Evolutionary conservation across 2,113 vertebrate species (phyloP).

Genomic region (Hoplias malabaricus): DNA sequence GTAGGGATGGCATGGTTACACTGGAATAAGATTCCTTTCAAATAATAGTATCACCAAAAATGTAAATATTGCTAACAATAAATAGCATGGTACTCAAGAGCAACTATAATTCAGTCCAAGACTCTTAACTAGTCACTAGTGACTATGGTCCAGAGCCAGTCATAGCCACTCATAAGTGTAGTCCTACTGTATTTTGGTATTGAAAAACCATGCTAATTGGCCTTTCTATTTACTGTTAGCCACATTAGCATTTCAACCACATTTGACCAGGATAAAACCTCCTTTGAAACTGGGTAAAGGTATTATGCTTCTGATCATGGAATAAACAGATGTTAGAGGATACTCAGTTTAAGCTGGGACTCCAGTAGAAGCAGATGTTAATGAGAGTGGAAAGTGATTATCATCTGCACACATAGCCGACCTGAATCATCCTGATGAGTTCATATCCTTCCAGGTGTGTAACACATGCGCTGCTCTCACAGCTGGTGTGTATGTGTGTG

Average conservation of each 20-base stretch:
- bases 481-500: neutral
- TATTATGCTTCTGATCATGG: neutral
- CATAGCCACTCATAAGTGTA: too few species aligned
- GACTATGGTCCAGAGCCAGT: too few species aligned
- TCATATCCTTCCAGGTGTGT: slow-evolving; percentile 40
- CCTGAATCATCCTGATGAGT: slow-evolving; percentile 6
- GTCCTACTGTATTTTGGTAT: too few species aligned
- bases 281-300: neutral
- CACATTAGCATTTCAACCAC: too few species aligned
- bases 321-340: neutral
- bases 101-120: too few species aligned
- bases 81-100: too few species aligned
- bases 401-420: slow-evolving; percentile 10
- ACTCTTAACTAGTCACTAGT: too few species aligned
- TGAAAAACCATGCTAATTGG: too few species aligned
- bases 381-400: neutral
- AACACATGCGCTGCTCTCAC: neutral
- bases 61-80: neutral
- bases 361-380: neutral
- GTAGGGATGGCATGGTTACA: neutral
- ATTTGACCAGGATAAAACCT: too few species aligned
- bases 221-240: too few species aligned
- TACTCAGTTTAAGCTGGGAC: neutral
- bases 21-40: neutral
- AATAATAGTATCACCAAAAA: neutral